A percentile compares a stretch with the other conserved stretches of the same genome.
These are phyloP conservation scores for Cheilosia vernalis DNA, from an alignment of 2,888 invertebrate genomes.

Conservation along the genomic window DNA sequence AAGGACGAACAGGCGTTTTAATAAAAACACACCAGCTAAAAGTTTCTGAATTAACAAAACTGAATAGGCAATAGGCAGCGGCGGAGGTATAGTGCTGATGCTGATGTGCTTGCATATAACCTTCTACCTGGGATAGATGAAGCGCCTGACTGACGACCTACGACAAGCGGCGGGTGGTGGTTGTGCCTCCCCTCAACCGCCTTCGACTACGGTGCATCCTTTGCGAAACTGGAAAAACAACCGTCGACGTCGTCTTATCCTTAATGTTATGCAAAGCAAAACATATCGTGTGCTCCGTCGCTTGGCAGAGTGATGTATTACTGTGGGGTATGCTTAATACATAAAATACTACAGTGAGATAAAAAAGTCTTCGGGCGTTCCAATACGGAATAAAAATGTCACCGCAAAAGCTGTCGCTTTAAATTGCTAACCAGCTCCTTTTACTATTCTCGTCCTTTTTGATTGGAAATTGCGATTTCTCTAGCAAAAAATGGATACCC, in stretches of 20 bases:
- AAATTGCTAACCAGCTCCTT: too few species aligned
- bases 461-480: too few species aligned
- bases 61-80: conserved; percentile 57
- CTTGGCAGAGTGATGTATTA: conserved; percentile 63
- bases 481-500: too few species aligned
- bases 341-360: background rate
- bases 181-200: background rate
- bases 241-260: conserved; percentile 56
- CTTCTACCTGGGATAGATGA: background rate
- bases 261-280: conserved; percentile 72
- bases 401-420: too few species aligned
- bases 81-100: background rate
- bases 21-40: conserved; percentile 57
- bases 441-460: too few species aligned
- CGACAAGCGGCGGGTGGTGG: conserved; percentile 1
- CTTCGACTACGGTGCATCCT: conserved; percentile 39
- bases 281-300: conserved; percentile 59
- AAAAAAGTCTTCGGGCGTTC: conserved; percentile 3
- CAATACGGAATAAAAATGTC: background rate
- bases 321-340: conserved; percentile 38
- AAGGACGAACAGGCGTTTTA: conserved; percentile 47
- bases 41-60: conserved; percentile 66
- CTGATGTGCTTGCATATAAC: conserved; percentile 5
- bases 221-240: conserved; percentile 48
- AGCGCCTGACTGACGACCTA: conserved; percentile 26